phyloP scores from a whole-genome alignment of 2,888 invertebrate genomes.

The Drosophila prolongata region DNA sequence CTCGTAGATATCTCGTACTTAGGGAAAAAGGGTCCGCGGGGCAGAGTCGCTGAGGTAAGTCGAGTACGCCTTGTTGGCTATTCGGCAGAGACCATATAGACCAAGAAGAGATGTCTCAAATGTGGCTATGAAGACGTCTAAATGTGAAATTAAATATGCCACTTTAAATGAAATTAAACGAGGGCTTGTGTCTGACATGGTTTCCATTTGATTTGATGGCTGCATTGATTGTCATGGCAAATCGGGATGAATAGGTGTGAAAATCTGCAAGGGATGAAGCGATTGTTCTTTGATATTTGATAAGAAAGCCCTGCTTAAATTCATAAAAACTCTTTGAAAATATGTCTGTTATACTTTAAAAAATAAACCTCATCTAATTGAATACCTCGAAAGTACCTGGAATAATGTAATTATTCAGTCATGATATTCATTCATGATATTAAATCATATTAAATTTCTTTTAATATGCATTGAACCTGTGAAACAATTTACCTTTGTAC shows the following conservation, averaged over 20 bases:
- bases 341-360: too few species aligned
- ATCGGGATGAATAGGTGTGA: neutral
- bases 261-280: neutral
- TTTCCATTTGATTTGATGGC: conserved; percentile 23
- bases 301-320: neutral
- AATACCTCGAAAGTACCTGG: too few species aligned
- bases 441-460: neutral
- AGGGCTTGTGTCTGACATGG: conserved; percentile 55
- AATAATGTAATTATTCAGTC: too few species aligned
- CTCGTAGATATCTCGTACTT: conserved; percentile 5
- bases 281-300: neutral
- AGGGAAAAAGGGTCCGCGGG: neutral
- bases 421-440: too few species aligned
- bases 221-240: neutral
- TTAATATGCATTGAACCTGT: neutral
- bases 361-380: too few species aligned
- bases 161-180: conserved; percentile 70
- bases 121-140: conserved; percentile 74
- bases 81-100: conserved; percentile 21
- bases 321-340: neutral
- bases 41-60: conserved; percentile 40
- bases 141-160: conserved; percentile 76
- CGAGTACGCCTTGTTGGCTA: conserved; percentile 22
- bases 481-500: neutral
- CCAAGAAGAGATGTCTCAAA: conserved; percentile 40